These are phyloP conservation scores for Mionectes olivaceus DNA, from an alignment of 2,797 vertebrate species.

Conservation along the genomic window DNA sequence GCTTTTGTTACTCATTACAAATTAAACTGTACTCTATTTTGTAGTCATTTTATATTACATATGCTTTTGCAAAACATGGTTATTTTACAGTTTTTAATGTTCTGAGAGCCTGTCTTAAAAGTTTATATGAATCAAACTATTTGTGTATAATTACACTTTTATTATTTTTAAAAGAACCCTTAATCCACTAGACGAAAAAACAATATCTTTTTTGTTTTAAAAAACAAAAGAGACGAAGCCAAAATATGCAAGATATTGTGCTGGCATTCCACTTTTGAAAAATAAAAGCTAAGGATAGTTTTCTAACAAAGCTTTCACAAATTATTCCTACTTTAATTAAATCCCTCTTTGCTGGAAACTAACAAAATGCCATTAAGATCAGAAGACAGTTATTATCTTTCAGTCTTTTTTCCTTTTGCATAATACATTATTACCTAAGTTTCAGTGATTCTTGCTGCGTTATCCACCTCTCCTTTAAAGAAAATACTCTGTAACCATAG, in stretches of 20 bases:
- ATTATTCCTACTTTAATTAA: conserved; percentile 56
- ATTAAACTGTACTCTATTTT: neutral
- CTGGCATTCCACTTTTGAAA: neutral
- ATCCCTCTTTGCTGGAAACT: conserved; percentile 46
- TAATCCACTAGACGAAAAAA: conserved; percentile 3
- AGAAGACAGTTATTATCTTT: conserved; percentile 50
- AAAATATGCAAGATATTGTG: conserved; percentile 35
- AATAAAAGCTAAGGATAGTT: conserved; percentile 39
- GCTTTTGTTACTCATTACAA: neutral
- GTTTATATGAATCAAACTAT: neutral
- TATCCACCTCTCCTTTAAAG: conserved; percentile 66
- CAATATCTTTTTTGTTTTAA: neutral
- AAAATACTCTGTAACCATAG: conserved; percentile 73
- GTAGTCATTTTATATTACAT: neutral
- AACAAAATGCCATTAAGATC: conserved; percentile 47
- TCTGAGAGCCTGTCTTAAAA: neutral
- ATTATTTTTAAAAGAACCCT: conserved; percentile 22
- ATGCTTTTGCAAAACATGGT: neutral
- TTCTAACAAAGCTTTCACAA: conserved; percentile 22
- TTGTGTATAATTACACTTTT: neutral
- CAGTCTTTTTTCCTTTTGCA: conserved; percentile 29
- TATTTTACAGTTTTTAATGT: neutral
- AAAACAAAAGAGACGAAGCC: neutral
- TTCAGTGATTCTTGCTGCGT: conserved; percentile 48
- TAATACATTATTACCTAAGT: conserved; percentile 53